These are phyloP conservation scores for Indicator maculatus DNA, from an alignment of 2,113 vertebrate species.

Conservation along the genomic window DNA sequence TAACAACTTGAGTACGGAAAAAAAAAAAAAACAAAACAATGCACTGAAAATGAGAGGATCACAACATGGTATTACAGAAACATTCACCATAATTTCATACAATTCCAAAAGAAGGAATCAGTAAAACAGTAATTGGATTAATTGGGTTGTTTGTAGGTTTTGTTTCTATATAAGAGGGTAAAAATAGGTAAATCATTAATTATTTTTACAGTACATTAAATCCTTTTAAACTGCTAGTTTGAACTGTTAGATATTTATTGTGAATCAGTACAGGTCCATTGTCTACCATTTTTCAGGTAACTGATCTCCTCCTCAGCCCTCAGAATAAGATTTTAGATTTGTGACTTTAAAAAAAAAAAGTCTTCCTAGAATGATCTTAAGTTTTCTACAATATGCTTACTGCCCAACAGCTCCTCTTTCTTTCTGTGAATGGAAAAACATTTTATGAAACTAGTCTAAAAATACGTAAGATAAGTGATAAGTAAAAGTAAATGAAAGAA, in stretches of 20 bases:
- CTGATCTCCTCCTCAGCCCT: not conserved
- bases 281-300: not conserved
- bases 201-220: not conserved
- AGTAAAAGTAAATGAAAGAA: not conserved
- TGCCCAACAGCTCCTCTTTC: not conserved
- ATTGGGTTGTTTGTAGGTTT: not conserved
- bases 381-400: not conserved
- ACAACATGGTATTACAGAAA: not conserved
- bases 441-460: not conserved
- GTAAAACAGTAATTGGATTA: not conserved
- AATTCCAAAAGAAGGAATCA: not conserved
- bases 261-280: not conserved
- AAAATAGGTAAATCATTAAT: not conserved
- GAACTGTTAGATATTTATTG: not conserved
- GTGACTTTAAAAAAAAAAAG: not conserved
- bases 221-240: not conserved
- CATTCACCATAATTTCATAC: not conserved
- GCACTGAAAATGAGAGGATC: slow-evolving; percentile 5
- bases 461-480: not conserved
- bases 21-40: not conserved
- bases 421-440: not conserved
- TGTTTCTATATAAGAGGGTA: not conserved
- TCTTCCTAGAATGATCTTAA: not conserved
- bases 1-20: not conserved
- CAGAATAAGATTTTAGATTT: not conserved